Evolutionary conservation across 2,888 invertebrate species (phyloP).

Genomic region (Microplitis deprimator): DNA sequence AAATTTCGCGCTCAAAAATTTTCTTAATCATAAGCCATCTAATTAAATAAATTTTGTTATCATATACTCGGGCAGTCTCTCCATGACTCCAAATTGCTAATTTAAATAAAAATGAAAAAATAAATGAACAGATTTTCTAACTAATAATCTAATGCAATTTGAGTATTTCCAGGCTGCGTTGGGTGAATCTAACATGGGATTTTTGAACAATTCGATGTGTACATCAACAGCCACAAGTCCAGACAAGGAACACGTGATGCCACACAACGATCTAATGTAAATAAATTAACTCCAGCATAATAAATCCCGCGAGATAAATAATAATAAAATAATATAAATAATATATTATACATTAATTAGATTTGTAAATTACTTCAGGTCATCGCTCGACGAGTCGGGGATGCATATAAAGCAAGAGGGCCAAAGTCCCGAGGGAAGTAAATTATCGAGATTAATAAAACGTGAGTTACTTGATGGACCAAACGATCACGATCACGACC

Average conservation of each 20-base stretch:
- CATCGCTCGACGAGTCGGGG: constrained; percentile 69
- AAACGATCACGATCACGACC: constrained; percentile 61
- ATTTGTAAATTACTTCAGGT: constrained; percentile 53
- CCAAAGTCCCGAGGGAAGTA: constrained; percentile 68
- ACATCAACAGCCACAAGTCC: constrained; percentile 71
- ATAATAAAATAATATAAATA: not conserved
- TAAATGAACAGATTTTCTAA: constrained; percentile 31
- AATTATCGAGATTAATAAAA: constrained; percentile 70
- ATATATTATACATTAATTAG: constrained; percentile 1
- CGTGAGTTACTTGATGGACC: constrained; percentile 66
- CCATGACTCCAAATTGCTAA: too few relatives aligned
- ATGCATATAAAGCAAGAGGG: constrained; percentile 68
- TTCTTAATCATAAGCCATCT: not conserved
- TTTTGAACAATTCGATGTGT: constrained; percentile 71
- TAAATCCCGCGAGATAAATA: not conserved
- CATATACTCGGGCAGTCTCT: not conserved
- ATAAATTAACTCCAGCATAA: constrained; percentile 35
- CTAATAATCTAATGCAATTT: constrained; percentile 68
- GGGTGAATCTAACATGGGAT: constrained; percentile 75
- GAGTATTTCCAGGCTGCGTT: constrained; percentile 75
- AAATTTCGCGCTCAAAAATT: not conserved
- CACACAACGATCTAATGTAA: constrained; percentile 69
- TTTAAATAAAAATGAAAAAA: too few relatives aligned
- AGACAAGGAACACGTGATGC: constrained; percentile 69
- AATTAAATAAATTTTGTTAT: not conserved